Evolutionary conservation across 2,888 invertebrate species (phyloP).

Genomic region (Hirtodrosophila alboralis): DNA sequence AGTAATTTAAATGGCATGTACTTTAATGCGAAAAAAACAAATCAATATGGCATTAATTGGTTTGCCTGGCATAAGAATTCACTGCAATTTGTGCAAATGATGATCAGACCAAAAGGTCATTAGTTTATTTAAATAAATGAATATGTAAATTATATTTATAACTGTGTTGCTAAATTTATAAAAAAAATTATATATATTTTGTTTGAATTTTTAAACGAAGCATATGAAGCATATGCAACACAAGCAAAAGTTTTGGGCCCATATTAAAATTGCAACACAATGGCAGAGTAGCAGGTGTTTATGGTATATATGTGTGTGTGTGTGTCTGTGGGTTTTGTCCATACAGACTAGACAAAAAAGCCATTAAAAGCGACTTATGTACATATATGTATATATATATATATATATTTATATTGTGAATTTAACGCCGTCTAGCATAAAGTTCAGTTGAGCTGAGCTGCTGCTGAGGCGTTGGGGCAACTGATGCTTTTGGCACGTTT

Average conservation of each 20-base stretch:
- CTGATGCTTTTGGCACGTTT: conserved; percentile 65
- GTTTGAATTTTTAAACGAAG: too few species aligned
- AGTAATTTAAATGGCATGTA: conserved; percentile 89
- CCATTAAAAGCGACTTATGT: conserved; percentile 62
- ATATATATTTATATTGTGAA: conserved; percentile 6
- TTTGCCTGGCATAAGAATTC: conserved; percentile 87
- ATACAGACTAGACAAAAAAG: conserved; percentile 55
- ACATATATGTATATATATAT: too few species aligned
- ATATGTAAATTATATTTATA: too few species aligned
- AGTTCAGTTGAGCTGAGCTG: conserved; percentile 6
- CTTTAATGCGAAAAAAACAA: conserved; percentile 81
- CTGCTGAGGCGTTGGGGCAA: conserved; percentile 36
- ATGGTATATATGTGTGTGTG: not conserved
- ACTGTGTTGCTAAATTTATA: too few species aligned
- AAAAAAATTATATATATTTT: too few species aligned
- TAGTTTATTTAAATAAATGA: not conserved
- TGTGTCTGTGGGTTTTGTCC: not conserved
- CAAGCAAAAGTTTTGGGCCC: not conserved
- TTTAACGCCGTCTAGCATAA: conserved; percentile 36
- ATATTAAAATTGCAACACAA: too few species aligned
- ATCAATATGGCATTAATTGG: conserved; percentile 85
- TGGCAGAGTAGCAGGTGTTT: conserved; percentile 1
- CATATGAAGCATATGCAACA: not conserved
- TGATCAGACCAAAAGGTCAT: conserved; percentile 83
- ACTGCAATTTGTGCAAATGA: conserved; percentile 86